Percentiles rank a stretch among this genome's conserved stretches.
phyloP scores from a whole-genome alignment of 2,888 invertebrate genomes.

The Tolmerus cingulatus region DNA sequence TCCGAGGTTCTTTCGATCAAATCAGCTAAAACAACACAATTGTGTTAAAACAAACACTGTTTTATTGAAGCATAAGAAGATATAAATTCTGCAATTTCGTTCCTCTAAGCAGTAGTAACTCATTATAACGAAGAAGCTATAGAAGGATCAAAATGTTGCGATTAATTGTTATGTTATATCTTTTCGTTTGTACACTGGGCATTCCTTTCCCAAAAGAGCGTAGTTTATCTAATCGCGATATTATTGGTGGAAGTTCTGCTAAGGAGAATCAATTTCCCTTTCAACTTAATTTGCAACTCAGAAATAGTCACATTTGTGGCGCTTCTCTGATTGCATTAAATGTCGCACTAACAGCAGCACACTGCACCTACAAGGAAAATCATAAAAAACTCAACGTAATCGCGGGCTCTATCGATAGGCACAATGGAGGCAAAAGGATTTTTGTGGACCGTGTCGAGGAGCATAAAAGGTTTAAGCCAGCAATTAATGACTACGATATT shows the following conservation, averaged over 20 bases:
- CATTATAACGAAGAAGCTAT: not conserved
- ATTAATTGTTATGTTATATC: not conserved
- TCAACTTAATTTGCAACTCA: not conserved
- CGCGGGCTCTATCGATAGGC: not conserved
- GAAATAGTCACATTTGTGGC: not conserved
- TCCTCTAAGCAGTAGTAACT: not conserved
- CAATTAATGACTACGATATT: not conserved
- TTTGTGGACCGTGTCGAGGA: not conserved
- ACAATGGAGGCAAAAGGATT: not conserved
- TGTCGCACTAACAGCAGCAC: not conserved
- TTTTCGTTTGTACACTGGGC: not conserved
- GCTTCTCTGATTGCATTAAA: not conserved
- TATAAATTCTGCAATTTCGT: not conserved
- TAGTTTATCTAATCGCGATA: not conserved
- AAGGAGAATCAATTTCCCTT: not conserved
- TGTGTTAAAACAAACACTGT: not conserved
- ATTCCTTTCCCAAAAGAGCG: not conserved
- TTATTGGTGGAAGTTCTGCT: not conserved
- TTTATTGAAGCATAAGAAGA: not conserved
- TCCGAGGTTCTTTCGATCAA: not conserved
- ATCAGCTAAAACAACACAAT: not conserved
- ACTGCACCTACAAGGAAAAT: not conserved
- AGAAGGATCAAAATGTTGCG: not conserved
- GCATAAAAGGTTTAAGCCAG: not conserved
- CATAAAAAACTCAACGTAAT: not conserved